Base-by-base conservation (phyloP, 1,140 invertebrate genomes). In the Choristoneura fumiferana region DNA sequence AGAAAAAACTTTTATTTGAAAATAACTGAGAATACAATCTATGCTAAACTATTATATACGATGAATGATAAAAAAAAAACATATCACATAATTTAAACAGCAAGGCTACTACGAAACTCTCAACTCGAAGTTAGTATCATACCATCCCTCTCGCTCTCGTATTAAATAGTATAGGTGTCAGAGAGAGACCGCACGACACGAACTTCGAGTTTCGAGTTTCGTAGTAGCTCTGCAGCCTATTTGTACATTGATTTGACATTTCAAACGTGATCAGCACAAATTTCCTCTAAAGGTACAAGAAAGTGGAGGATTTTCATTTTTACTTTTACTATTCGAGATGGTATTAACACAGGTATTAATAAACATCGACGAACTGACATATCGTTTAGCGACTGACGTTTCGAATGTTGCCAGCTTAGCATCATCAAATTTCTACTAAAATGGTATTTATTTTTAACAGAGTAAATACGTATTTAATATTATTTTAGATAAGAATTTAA, bases 401-500 rank as follows among this genome's bases (percentile, higher is more conserved):
- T 39, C n/a, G 2, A 13, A 12, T 39, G 13, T 39, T 40, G 39
- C 8, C 9, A 18, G 8, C 8, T 15, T 12, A 40, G 15, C 40
- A 9, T 22, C 15, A 45, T 15, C 17, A 18, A 22, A 18, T 45
- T 45, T 45, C 55, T 57, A 57, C 55, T 57, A 57, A 35, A 57
- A 29, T 52, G 40, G 56, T 58, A 36, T 33, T 18, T 49, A 37
- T 59, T 57, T 18, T 4, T 56, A 22, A 8, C 9, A 1, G 35
- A 56, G 1, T 5, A 8, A 15, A 14, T 22, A 38, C 34, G n/a
- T 33, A 45, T 9, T 35, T 10, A 14, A 22, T 36, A 18, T 18
- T 45, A 12, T 40, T 58, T 17, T 9, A 13, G 43, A 49, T 58
- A 18, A 39, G 8, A 43, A 67, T 69, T 82, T 87, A 88, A 14